phyloP scores from a whole-genome alignment of 2,888 invertebrate genomes.

The Gortyna flavago region DNA sequence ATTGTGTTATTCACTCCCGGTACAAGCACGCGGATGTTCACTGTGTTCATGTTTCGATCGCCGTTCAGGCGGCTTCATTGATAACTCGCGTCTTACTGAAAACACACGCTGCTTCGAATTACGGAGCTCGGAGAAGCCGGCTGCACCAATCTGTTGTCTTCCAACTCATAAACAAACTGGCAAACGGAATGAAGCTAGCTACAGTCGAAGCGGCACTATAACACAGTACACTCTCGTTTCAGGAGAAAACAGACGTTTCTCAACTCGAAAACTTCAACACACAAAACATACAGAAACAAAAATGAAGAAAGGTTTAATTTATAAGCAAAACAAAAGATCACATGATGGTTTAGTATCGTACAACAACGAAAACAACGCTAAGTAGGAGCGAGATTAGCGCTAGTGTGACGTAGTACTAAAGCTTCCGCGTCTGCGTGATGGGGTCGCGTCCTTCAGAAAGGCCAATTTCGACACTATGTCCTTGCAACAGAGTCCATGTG shows the following conservation, averaged over 20 bases:
- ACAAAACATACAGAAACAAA: constrained; percentile 56
- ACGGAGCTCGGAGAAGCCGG: constrained; percentile 83
- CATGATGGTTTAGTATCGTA: constrained; percentile 58
- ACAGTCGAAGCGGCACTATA: constrained; percentile 68
- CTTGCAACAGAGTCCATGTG: constrained; percentile 80
- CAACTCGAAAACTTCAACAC: constrained; percentile 28
- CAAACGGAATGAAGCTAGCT: constrained; percentile 85
- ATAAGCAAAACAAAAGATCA: constrained; percentile 54
- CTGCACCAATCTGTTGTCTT: constrained; percentile 89
- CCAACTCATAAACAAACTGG: constrained; percentile 89
- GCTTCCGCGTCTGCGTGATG: constrained; percentile 87
- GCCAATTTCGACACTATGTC: constrained; percentile 82
- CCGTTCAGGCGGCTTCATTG: constrained; percentile 79
- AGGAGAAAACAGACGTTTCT: constrained; percentile 28
- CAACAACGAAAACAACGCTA: constrained; percentile 74
- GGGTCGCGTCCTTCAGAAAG: constrained; percentile 74
- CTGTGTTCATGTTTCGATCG: constrained; percentile 55
- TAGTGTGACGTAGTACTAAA: constrained; percentile 83
- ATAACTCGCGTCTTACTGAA: constrained; percentile 80
- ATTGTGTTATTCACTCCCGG: constrained; percentile 46
- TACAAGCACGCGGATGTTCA: constrained; percentile 41
- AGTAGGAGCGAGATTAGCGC: constrained; percentile 83
- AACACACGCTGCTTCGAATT: constrained; percentile 77
- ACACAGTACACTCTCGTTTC: constrained; percentile 48
- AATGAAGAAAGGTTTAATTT: constrained; percentile 53